These are phyloP conservation scores for Spheniscus mendiculus DNA, from an alignment of 2,113 vertebrate genomes.

Conservation along the genomic window DNA sequence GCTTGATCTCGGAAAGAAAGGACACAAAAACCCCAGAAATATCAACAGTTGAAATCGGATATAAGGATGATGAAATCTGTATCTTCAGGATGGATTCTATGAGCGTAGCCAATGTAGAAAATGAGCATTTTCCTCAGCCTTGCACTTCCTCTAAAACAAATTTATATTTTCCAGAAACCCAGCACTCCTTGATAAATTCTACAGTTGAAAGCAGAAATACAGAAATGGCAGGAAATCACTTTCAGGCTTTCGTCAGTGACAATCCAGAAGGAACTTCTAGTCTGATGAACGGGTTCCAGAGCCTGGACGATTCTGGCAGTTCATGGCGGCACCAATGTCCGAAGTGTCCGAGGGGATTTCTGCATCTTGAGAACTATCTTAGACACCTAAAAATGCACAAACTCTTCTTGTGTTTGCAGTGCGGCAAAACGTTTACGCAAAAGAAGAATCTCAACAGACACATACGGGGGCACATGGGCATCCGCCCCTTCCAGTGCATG, in stretches of 20 bases:
- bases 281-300: constrained; percentile 60
- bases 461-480: constrained; percentile 83
- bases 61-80: constrained; percentile 81
- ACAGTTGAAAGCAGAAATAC: constrained; percentile 80
- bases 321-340: constrained; percentile 82
- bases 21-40: constrained; percentile 72
- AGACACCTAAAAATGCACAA: constrained; percentile 89
- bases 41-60: constrained; percentile 72
- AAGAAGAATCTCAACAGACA: constrained; percentile 86
- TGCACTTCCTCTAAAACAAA: constrained; percentile 79
- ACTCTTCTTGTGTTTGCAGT: constrained; percentile 85
- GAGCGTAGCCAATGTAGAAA: constrained; percentile 48
- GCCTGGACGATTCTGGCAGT: constrained; percentile 61
- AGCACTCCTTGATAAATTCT: constrained; percentile 83
- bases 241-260: constrained; percentile 67
- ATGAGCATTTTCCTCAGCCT: constrained; percentile 76
- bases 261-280: constrained; percentile 62
- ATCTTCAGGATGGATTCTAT: constrained; percentile 80
- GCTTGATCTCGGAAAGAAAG: constrained; percentile 52
- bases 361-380: constrained; percentile 86
- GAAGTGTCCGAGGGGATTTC: constrained; percentile 84
- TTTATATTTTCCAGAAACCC: constrained; percentile 81
- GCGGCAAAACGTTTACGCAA: constrained; percentile 85
- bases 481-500: constrained; percentile 86
- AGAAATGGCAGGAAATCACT: constrained; percentile 69